Base-by-base conservation (phyloP, 1,140 invertebrate genomes). In the Ostrea denselamellosa region DNA sequence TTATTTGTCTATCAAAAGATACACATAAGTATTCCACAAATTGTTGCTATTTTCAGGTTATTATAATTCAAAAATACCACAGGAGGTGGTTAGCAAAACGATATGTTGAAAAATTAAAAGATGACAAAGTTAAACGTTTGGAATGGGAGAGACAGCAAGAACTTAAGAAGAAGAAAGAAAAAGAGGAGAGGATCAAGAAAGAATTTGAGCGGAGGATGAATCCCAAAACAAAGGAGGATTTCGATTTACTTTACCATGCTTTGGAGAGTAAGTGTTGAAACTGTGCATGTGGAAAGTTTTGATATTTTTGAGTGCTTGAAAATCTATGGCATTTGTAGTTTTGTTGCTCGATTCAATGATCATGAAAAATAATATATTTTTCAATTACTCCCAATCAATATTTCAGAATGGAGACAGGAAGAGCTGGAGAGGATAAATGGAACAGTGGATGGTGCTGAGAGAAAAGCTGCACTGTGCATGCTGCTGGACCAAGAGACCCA, bases 401-500 rank as follows among this genome's bases (percentile, higher is more conserved):
- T 88, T 88, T 17, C 89, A 95, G 94, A 95, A 90, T 95, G 94
- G 94, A 88, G 94, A 53, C 87, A 93, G 56, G 94, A 95, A 87
- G 94, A 95, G 90, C 81, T 95, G 28, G 93, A 93, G 62, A 89
- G 93, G 53, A 95, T 95, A 22, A 93, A 95, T 87, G 85, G 84
- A 0, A 93, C 90, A 0, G 87, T 93, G 82, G 91, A 89, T 53
- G 94, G 93, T 44, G 94, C 95, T 10, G 95, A 95, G 84, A 87
- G 94, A 19, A 95, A 95, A 86, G 95, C 95, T 22, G 95, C 94
- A 0, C 84, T 95, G 19, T 95, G 93, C 88, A 93, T 94, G 93
- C 87, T 95, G 34, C 85, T 95, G 56, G 94, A 95, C n/a, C 94
- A 95, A 88, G 94, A 95, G 89, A 94, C 94, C 52, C 93, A 95